phyloP scores from a whole-genome alignment of 2,888 invertebrate species.

The Coecobrya sp. region DNA sequence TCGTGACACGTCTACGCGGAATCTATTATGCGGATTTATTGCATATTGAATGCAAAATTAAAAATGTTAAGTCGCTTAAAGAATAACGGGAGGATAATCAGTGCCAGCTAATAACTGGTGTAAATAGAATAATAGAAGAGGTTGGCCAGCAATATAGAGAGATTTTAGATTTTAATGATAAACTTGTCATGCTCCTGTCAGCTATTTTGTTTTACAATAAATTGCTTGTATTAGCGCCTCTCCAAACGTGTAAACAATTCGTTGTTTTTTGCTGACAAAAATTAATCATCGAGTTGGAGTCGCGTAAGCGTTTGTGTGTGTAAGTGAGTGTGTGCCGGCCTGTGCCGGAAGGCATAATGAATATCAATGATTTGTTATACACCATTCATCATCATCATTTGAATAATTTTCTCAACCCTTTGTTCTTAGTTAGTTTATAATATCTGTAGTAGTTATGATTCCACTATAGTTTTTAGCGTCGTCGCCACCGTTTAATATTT shows the following conservation, averaged over 20 bases:
- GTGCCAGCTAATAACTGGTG: constrained; percentile 24
- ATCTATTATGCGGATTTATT: too few species aligned
- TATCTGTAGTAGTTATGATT: constrained; percentile 6
- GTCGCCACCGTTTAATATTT: constrained; percentile 65
- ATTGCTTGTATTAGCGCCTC: constrained; percentile 71
- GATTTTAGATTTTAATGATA: constrained; percentile 62
- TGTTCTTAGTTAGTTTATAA: constrained; percentile 16
- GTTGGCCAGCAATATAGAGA: background rate
- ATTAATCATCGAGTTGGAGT: constrained; percentile 73
- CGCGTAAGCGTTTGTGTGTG: too few species aligned
- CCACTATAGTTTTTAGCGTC: background rate
- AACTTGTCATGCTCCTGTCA: constrained; percentile 70
- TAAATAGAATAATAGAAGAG: constrained; percentile 14
- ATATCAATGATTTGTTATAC: constrained; percentile 64
- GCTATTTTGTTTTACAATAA: constrained; percentile 72
- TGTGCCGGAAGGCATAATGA: constrained; percentile 76
- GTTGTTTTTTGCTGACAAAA: constrained; percentile 64
- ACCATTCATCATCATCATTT: constrained; percentile 74
- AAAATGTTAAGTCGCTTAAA: background rate
- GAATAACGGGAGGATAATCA: constrained; percentile 11
- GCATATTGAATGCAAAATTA: background rate
- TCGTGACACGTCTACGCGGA: too few species aligned
- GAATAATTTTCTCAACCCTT: constrained; percentile 34
- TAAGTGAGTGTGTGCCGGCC: constrained; percentile 19
- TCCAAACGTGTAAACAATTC: constrained; percentile 63